Evolutionary conservation across 2,888 invertebrate species (phyloP).

Genomic region (Ophioninae sp.): DNA sequence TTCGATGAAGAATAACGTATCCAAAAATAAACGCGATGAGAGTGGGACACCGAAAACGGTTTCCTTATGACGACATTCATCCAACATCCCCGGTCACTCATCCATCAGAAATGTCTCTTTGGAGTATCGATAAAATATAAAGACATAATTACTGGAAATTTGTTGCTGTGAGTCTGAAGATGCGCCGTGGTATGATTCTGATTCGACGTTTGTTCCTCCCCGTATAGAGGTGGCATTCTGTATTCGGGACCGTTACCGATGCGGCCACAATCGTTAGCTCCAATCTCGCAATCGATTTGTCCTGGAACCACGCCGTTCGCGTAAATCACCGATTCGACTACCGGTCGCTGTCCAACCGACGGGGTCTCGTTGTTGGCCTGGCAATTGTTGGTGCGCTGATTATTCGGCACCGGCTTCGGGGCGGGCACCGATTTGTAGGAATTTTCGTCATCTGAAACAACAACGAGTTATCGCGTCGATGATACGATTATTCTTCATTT

Average conservation of each 20-base stretch:
- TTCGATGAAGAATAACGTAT: too few species aligned
- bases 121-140: too few species aligned
- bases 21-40: too few species aligned
- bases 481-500: neutral
- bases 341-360: constrained; percentile 30
- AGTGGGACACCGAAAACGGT: too few species aligned
- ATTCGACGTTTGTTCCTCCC: constrained; percentile 81
- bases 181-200: constrained; percentile 79
- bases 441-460: constrained; percentile 82
- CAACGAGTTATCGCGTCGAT: neutral
- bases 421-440: constrained; percentile 84
- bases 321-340: constrained; percentile 51
- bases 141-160: constrained; percentile 86
- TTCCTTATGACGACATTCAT: too few species aligned
- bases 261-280: constrained; percentile 56
- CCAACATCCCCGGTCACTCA: too few species aligned
- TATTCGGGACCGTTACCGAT: constrained; percentile 70
- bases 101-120: too few species aligned
- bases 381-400: constrained; percentile 65
- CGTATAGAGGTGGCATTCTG: constrained; percentile 80
- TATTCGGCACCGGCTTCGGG: constrained; percentile 83
- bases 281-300: constrained; percentile 58
- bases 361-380: constrained; percentile 50
- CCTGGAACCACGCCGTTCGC: constrained; percentile 47
- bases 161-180: constrained; percentile 89